Evolutionary conservation across 37 sponge, comb jelly and placozoan genomes (phyloP).

Genomic region (Beroe ovata): DNA sequence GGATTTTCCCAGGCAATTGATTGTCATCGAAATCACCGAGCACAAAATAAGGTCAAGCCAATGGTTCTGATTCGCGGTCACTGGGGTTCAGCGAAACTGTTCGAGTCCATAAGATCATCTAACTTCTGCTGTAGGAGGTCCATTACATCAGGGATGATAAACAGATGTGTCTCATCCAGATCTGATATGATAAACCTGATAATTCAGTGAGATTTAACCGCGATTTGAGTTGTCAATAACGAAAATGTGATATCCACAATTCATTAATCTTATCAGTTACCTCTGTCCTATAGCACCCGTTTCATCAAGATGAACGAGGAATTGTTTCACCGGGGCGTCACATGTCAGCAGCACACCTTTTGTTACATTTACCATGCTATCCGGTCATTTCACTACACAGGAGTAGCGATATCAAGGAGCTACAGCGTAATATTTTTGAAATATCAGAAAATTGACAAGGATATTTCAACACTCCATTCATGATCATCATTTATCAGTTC

Average conservation of each 20-base stretch:
- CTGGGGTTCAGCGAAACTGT: conserved; percentile 10
- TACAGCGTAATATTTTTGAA: background rate
- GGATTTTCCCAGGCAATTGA: no score
- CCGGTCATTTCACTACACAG: no score
- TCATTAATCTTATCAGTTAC: background rate
- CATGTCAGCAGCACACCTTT: conserved; percentile 48
- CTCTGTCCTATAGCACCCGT: conserved; percentile 25
- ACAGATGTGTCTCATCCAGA: conserved; percentile 38
- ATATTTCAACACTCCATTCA: background rate
- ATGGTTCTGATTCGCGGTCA: no score
- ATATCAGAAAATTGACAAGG: background rate
- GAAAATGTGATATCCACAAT: no score
- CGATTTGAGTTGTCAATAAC: no score
- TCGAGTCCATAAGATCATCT: conserved; percentile 20
- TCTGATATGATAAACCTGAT: conserved; percentile 57
- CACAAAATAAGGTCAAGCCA: no score
- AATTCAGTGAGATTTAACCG: no score
- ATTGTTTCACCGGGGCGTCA: conserved; percentile 39
- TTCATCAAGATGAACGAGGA: conserved; percentile 36
- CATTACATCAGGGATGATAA: conserved; percentile 18
- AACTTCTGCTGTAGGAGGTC: conserved; percentile 12
- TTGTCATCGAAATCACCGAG: no score
- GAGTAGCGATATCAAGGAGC: no score
- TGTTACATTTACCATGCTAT: conserved; percentile 61
- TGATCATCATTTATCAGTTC: no score